Evolutionary conservation across 2,888 invertebrate species (phyloP), one percentile per base, ranked within the genome.

Genomic region (Parascotia fuliginaria): DNA sequence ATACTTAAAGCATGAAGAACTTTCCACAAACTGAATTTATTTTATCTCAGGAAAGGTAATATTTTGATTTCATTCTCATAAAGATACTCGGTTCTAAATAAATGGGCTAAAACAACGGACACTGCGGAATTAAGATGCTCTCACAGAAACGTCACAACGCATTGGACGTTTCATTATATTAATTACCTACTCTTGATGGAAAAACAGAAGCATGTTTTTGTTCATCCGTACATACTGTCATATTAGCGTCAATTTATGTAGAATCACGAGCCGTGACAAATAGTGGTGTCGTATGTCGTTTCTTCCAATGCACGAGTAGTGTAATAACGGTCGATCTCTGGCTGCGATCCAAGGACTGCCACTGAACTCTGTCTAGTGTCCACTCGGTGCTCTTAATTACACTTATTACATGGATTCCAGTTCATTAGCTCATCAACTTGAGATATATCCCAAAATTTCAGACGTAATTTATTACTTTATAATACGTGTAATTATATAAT

Each of bases 301-400:
- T 69, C 65, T 69, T 42, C 57, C 71, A 73, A 66, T 68, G 70
- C 63, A 63, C 63, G 60, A 62, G 60, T 53, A 61, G 64, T 58
- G 65, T 67, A 69, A 73, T 75, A 76, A 74, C 68, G 57, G 60
- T 64, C 62, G 56, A 76, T 76, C 63, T 65, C 73, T 84, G 84
- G 84, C 80, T 19, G 40, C 41, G 22, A 43, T 77, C 83, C 84
- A 84, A 79, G 62, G 66, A 54, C 51, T 55, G 46, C 65, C 57
- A 50, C 54, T 66, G 63, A 67, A 75, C 69, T 68, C 66, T 65
- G 65, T 63, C 60, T 60, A 50, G 62, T 62, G 65, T 71, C 72
- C 67, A 68, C 68, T 71, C 66, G 54, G 65, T 71, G 71, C 67
- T 67, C 68, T 71, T 65, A 54, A 69, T 63, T 65, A 61, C 45